A percentile compares a stretch with the other conserved stretches of the same genome.
These are phyloP conservation scores for Dreissena polymorpha DNA, from an alignment of 1,140 invertebrate genomes.

Conservation along the genomic window DNA sequence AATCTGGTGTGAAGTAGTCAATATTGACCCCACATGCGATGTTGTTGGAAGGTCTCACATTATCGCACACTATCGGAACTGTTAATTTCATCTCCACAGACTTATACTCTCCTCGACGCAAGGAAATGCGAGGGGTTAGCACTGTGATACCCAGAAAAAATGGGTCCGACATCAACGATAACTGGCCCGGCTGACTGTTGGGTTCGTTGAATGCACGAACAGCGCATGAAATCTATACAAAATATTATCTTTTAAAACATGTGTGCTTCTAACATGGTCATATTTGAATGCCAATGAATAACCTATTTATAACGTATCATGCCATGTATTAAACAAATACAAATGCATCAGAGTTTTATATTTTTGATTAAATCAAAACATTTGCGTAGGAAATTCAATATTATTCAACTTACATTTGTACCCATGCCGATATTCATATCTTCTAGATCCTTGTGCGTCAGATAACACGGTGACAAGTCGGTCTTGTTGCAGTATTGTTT, in stretches of 20 bases:
- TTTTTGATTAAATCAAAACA: no score
- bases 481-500: conserved; percentile 18
- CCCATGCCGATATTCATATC: conserved; percentile 13
- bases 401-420: conserved; percentile 9
- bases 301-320: no score
- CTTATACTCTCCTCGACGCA: conserved; percentile 25
- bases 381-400: no score
- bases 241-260: not conserved
- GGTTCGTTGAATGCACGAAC: conserved; percentile 8
- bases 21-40: not conserved
- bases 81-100: not conserved
- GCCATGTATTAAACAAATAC: no score
- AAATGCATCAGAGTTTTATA: no score
- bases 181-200: conserved; percentile 1
- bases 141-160: conserved; percentile 17
- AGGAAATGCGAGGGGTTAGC: not conserved
- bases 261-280: no score
- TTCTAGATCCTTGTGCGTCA: conserved; percentile 14
- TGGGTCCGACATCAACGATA: conserved; percentile 1
- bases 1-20: not conserved
- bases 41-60: not conserved
- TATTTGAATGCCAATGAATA: no score
- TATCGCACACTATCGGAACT: conserved; percentile 21
- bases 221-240: conserved; percentile 24
- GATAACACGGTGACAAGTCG: not conserved